Conservation (phyloP, 2,113 vertebrate genomes). For the Empidonax traillii region DNA sequence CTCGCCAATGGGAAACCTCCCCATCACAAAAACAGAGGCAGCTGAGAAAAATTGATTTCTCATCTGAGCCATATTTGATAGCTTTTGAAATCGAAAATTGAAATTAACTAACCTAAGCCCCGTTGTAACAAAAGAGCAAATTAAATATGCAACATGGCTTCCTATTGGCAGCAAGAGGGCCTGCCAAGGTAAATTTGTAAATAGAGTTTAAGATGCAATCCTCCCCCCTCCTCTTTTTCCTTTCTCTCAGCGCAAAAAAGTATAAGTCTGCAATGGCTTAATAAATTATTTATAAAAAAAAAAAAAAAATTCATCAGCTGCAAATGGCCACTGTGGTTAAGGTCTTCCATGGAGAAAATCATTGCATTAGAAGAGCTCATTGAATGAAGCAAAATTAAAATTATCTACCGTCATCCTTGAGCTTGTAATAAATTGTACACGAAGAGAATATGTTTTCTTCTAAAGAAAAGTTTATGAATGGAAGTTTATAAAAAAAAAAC, state of each 20-base stretch:
- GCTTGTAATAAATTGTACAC: conserved; percentile 1
- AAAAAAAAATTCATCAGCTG: conserved; percentile 64
- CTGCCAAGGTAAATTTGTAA: conserved; percentile 92
- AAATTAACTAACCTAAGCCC: conserved; percentile 99
- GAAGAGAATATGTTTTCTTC: not conserved
- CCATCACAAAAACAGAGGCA: conserved; percentile 94
- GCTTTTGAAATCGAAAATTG: conserved; percentile 99
- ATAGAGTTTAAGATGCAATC: conserved; percentile 85
- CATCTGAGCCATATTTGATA: conserved; percentile 99
- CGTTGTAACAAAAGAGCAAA: conserved; percentile 98
- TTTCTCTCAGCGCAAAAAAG: conserved; percentile 67
- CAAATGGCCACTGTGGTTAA: conserved; percentile 71
- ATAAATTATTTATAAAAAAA: conserved; percentile 79
- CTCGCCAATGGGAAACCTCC: conserved; percentile 82
- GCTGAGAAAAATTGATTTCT: conserved; percentile 99
- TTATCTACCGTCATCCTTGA: conserved; percentile 11
- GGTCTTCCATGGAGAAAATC: conserved; percentile 70
- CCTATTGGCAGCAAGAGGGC: conserved; percentile 83
- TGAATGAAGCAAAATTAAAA: conserved; percentile 63
- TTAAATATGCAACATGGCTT: conserved; percentile 92
- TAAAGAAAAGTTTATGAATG: conserved; percentile 17
- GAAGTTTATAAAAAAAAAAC: not conserved
- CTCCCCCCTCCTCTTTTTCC: conserved; percentile 15
- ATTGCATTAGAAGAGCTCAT: conserved; percentile 49
- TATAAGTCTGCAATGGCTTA: conserved; percentile 70